Conservation (phyloP, 2,888 invertebrate genomes). For the Graphium colonna region DNA sequence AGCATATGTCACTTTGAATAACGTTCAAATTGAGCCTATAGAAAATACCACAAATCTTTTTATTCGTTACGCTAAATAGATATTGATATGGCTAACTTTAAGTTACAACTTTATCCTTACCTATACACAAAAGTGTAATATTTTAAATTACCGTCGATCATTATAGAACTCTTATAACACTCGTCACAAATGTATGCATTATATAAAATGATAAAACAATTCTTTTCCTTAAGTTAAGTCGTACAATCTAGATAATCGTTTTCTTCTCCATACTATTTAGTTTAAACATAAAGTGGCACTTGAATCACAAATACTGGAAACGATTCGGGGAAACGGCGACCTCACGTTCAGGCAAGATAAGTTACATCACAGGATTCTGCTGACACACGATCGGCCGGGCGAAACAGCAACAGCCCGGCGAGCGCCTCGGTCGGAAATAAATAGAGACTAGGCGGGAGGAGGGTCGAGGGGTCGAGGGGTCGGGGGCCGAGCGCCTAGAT, state of each 20-base stretch:
- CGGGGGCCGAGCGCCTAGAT: conserved; percentile 82
- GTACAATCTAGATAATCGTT: conserved; percentile 81
- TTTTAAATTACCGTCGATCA: conserved; percentile 78
- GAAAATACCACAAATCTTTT: conserved; percentile 79
- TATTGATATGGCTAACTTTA: conserved; percentile 82
- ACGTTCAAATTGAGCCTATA: conserved; percentile 80
- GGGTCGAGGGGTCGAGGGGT: conserved; percentile 15
- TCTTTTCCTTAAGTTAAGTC: conserved; percentile 77
- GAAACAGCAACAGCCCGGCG: conserved; percentile 74
- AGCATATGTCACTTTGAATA: conserved; percentile 81
- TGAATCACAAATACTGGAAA: conserved; percentile 89
- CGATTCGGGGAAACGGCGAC: conserved; percentile 81
- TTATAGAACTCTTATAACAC: conserved; percentile 78
- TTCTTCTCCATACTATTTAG: conserved; percentile 43
- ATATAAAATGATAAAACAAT: conserved; percentile 82
- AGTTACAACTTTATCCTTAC: conserved; percentile 78
- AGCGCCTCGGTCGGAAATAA: conserved; percentile 74
- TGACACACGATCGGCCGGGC: conserved; percentile 39
- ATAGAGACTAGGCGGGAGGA: conserved; percentile 66
- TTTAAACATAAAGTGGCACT: conserved; percentile 89
- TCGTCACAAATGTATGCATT: conserved; percentile 78
- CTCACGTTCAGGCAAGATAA: conserved; percentile 75
- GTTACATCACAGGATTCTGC: conserved; percentile 68
- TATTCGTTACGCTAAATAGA: conserved; percentile 76
- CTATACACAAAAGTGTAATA: conserved; percentile 81